These are phyloP conservation scores for Lamproptera curius DNA, from an alignment of 2,888 invertebrate genomes.

Conservation along the genomic window DNA sequence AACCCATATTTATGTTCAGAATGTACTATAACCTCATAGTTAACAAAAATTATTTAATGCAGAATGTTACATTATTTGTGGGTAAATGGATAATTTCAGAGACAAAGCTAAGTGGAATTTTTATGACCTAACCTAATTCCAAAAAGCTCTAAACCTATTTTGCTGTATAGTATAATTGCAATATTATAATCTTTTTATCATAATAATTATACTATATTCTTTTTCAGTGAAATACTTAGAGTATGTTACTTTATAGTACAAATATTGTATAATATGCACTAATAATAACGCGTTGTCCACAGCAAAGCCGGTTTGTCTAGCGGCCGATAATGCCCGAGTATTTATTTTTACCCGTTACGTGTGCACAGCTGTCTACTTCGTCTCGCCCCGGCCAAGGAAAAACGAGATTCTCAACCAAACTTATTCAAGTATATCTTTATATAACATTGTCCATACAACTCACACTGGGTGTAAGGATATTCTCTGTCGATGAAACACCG, in stretches of 20 bases:
- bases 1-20: too few relatives aligned
- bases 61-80: not conserved
- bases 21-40: too few relatives aligned
- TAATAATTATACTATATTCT: too few relatives aligned
- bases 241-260: too few relatives aligned
- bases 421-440: constrained; percentile 34
- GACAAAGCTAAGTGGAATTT: too few relatives aligned
- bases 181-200: too few relatives aligned
- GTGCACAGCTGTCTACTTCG: constrained; percentile 67
- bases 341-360: constrained; percentile 78
- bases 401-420: constrained; percentile 41
- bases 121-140: too few relatives aligned
- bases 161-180: not conserved
- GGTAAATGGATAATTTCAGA: not conserved
- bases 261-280: constrained; percentile 39
- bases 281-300: constrained; percentile 69
- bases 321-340: constrained; percentile 68
- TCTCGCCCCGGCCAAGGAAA: constrained; percentile 65
- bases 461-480: constrained; percentile 22
- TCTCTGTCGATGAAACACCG: constrained; percentile 36
- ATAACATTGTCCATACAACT: constrained; percentile 27
- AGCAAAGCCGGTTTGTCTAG: constrained; percentile 70
- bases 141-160: too few relatives aligned
- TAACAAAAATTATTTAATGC: too few relatives aligned
- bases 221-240: too few relatives aligned